Conservation (phyloP, 2,113 vertebrate genomes). For the Emydocephalus ijimae region DNA sequence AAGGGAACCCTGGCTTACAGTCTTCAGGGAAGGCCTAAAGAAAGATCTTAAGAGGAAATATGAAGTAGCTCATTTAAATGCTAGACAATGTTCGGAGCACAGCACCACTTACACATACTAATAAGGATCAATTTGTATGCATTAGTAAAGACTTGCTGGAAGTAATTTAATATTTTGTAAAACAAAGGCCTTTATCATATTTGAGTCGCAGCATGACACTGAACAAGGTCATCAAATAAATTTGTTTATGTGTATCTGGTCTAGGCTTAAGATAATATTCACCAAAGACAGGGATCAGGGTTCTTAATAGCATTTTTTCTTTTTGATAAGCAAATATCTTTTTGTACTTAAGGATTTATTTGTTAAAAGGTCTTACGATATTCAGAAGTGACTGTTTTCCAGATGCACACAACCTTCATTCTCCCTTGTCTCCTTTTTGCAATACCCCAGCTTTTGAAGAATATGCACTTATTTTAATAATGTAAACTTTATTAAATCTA, state of each 20-base stretch:
- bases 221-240: not conserved
- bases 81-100: not conserved
- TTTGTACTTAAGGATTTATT: not conserved
- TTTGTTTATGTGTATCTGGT: not conserved
- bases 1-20: not conserved
- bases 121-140: not conserved
- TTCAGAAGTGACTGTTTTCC: not conserved
- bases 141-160: not conserved
- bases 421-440: not conserved
- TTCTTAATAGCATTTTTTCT: not conserved
- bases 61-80: not conserved
- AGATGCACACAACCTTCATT: not conserved
- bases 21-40: not conserved
- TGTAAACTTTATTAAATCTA: not conserved
- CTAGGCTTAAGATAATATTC: not conserved
- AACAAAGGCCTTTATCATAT: not conserved
- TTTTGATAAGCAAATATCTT: not conserved
- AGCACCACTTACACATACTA: not conserved
- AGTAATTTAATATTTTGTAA: slow-evolving; percentile 13
- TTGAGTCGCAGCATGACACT: not conserved
- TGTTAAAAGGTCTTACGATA: not conserved
- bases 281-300: not conserved
- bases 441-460: not conserved
- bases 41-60: not conserved
- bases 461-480: not conserved